Percentiles rank a stretch among this genome's conserved stretches.
phyloP scores from a whole-genome alignment of 2,888 invertebrate species.

The Scrobipalpa atriplicella region DNA sequence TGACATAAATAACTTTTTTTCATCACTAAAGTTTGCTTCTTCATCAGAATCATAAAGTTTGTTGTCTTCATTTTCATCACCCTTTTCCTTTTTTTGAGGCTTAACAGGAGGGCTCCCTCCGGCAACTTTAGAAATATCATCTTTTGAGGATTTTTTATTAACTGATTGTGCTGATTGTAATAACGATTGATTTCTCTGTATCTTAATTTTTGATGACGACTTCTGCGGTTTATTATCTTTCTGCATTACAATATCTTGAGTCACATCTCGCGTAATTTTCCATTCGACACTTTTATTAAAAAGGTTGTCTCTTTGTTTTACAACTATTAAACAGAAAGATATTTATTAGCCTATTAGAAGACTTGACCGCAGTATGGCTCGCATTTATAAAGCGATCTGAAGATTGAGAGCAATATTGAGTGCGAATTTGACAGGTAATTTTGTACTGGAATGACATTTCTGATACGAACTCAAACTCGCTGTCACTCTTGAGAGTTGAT shows the following conservation, averaged over 20 bases:
- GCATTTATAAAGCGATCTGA: too few relatives aligned
- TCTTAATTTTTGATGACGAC: not conserved
- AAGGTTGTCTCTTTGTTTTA: not conserved
- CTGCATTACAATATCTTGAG: not conserved
- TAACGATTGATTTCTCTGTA: not conserved
- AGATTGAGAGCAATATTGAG: too few relatives aligned
- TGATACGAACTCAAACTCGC: too few relatives aligned
- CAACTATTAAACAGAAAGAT: not conserved
- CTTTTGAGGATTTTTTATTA: too few relatives aligned
- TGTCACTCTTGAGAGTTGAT: too few relatives aligned
- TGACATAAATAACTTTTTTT: not conserved
- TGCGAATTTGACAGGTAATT: too few relatives aligned
- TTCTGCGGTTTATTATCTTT: not conserved
- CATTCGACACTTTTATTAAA: not conserved
- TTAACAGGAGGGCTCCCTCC: not conserved
- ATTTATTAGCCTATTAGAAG: not conserved
- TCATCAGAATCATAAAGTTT: not conserved
- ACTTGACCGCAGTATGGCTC: too few relatives aligned
- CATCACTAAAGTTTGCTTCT: not conserved
- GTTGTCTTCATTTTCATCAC: not conserved
- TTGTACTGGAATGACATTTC: too few relatives aligned
- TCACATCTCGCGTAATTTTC: not conserved
- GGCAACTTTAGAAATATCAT: too few relatives aligned
- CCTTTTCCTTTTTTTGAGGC: not conserved
- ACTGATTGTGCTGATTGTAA: not conserved